Conservation (phyloP, 2,888 invertebrate genomes). For the Nebria brevicollis region DNA sequence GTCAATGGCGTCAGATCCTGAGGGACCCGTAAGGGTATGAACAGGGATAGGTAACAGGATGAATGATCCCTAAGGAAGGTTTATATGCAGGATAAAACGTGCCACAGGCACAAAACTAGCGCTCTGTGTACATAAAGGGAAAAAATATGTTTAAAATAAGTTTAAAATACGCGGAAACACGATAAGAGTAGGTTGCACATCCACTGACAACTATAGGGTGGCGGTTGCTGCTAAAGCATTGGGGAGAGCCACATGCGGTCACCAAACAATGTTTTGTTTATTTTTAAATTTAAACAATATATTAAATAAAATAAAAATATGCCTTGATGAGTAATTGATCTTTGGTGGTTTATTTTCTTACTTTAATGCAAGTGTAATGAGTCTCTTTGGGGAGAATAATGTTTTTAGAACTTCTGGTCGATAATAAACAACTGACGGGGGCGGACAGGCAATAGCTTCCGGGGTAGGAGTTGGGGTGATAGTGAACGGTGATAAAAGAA, state of each 20-base stretch:
- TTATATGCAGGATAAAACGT: background rate
- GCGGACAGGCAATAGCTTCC: constrained; percentile 34
- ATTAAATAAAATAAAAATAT: too few relatives aligned
- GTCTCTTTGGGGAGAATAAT: too few relatives aligned
- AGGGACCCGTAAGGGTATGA: background rate
- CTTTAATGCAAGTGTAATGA: too few relatives aligned
- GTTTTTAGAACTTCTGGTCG: constrained; percentile 24
- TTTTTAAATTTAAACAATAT: background rate
- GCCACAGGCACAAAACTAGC: constrained; percentile 21
- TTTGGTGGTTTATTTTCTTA: too few relatives aligned
- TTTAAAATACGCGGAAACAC: constrained; percentile 46
- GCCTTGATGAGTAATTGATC: too few relatives aligned
- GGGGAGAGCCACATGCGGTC: background rate
- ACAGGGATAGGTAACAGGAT: background rate
- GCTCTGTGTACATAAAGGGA: constrained; percentile 30
- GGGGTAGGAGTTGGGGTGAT: constrained; percentile 23
- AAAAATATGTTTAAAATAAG: constrained; percentile 47
- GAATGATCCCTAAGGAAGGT: background rate
- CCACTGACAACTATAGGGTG: background rate
- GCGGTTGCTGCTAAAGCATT: background rate
- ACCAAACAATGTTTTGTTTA: constrained; percentile 3
- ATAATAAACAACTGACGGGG: constrained; percentile 37
- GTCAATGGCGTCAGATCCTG: constrained; percentile 25
- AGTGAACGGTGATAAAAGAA: constrained; percentile 44
- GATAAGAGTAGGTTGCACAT: constrained; percentile 27